phyloP scores from a whole-genome alignment of 2,888 invertebrate genomes.

The Chydorus sphaericus region DNA sequence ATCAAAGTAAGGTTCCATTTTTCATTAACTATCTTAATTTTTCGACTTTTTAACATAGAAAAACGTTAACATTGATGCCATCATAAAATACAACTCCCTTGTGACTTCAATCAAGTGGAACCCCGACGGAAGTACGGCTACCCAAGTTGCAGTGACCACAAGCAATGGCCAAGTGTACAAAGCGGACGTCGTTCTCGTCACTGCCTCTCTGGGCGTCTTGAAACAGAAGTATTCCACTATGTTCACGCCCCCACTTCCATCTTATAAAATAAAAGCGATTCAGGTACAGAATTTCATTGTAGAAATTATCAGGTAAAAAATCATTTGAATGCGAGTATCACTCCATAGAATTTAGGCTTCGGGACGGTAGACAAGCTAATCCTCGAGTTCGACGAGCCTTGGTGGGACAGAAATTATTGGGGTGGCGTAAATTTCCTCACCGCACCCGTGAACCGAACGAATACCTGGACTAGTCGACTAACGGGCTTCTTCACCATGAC shows the following conservation, averaged over 20 bases:
- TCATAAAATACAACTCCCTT: too few species aligned
- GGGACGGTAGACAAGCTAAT: neutral
- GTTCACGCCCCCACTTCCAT: neutral
- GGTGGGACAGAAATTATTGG: neutral
- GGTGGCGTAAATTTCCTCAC: neutral
- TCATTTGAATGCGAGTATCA: too few species aligned
- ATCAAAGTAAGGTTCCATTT: too few species aligned
- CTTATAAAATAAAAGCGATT: neutral
- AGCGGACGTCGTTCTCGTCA: neutral
- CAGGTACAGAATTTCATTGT: too few species aligned
- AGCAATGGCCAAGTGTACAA: too few species aligned
- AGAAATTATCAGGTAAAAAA: too few species aligned
- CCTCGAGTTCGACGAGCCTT: neutral
- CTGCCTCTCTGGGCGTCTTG: neutral
- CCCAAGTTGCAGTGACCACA: too few species aligned
- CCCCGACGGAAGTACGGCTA: too few species aligned
- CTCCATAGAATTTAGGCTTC: neutral
- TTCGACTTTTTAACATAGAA: too few species aligned
- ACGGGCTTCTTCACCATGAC: neutral
- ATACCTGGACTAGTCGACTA: neutral
- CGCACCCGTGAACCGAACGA: neutral
- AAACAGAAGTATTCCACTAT: neutral
- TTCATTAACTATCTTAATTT: too few species aligned
- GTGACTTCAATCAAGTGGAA: too few species aligned
- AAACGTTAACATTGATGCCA: too few species aligned